Evolutionary conservation across 2,797 vertebrate genomes (phyloP).

Genomic region (Sebastes minor): DNA sequence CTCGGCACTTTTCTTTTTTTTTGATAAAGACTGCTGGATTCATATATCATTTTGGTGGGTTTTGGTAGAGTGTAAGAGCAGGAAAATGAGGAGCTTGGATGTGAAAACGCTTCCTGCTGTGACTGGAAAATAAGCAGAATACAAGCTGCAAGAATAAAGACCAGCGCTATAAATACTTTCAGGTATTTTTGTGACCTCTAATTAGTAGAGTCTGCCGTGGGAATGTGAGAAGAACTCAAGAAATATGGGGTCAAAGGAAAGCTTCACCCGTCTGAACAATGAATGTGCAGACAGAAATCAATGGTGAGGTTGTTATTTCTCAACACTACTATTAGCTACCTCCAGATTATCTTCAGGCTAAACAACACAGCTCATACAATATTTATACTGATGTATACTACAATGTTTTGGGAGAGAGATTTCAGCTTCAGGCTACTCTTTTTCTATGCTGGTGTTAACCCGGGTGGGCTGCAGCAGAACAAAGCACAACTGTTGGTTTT

Average conservation of each 20-base stretch:
- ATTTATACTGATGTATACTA: conserved; percentile 43
- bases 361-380: conserved; percentile 45
- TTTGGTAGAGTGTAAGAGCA: neutral
- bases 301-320: neutral
- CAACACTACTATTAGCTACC: conserved; percentile 23
- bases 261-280: neutral
- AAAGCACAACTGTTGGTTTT: conserved; percentile 34
- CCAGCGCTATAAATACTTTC: neutral
- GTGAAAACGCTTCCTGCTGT: neutral
- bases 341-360: conserved; percentile 32
- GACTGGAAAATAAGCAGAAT: neutral
- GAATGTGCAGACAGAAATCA: conserved; percentile 22
- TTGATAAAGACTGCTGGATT: neutral
- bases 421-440: conserved; percentile 34
- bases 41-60: neutral
- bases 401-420: conserved; percentile 12
- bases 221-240: conserved; percentile 1
- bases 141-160: neutral
- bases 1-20: neutral
- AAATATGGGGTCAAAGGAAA: neutral
- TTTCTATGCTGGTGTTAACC: conserved; percentile 10
- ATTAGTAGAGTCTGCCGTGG: conserved; percentile 15
- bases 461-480: conserved; percentile 7
- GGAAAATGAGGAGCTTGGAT: neutral
- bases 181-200: conserved; percentile 18